Base-by-base conservation (phyloP, 1,140 invertebrate genomes). In the Gryon sp. region DNA sequence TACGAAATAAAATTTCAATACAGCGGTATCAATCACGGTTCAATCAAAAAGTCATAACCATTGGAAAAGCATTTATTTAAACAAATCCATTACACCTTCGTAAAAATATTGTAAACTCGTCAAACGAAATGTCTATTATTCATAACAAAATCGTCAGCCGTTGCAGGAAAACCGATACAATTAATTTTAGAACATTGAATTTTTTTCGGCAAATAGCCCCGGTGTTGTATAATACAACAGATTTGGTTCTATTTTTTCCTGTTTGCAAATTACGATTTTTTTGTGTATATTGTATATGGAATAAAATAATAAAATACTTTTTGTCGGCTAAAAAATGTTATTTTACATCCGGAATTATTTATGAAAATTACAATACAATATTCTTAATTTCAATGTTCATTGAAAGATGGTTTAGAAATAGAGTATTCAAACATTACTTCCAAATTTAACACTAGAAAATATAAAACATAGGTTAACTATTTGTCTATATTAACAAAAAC, bases 1-100 rank as follows among this genome's bases (percentile, higher is more conserved):
- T 70, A 59, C 34, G 7, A 62, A 62, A 55, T 62, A 62, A 72
- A 62, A 55, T 62, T 62, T 55, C 57, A 38, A 38, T 55, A 46
- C 57, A 50, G 40, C 28, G 40, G 68, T 40, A 72, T 72, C 68
- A 62, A 72, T 72, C 68, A 72, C 38, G 20, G 22, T 38, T 53
- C 68, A 72, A 72, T 72, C 68, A 72, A 72, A 72, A 72, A 72
- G 68, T 72, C 57, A 72, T 62, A 72, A 72, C 68, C 40, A 45
- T 70, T 26, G 45, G 65, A 34, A 69, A 60, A 59, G 45, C 65
- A 69, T 69, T 69, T 59, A 43, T 69, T 69, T 50, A 69, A 69
- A 69, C 53, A 60, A 69, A 52, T 69, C 65, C 36, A 69, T 69
- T 69, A 69, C 53, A 69, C 36, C 53, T 59, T 52, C 43, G 48